Evolutionary conservation across 2,888 invertebrate species (phyloP).

Genomic region (Acrocyrtus sp.): DNA sequence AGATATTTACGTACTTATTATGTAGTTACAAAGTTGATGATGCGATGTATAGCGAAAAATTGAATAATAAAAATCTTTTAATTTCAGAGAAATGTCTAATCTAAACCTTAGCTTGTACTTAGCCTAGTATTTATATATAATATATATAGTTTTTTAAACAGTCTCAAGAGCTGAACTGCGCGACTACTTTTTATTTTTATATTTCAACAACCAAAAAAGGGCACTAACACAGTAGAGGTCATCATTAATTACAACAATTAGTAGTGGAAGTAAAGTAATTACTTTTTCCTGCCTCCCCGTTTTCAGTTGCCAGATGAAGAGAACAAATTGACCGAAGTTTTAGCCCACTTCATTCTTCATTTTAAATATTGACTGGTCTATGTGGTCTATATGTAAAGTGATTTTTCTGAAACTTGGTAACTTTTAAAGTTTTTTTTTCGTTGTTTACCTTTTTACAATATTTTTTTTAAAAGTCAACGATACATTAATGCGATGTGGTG

Average conservation of each 20-base stretch:
- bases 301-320: too few species aligned
- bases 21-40: constrained; percentile 4
- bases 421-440: constrained; percentile 32
- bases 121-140: constrained; percentile 17
- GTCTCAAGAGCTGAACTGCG: constrained; percentile 57
- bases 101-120: constrained; percentile 21
- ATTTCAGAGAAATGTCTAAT: constrained; percentile 47
- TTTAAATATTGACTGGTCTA: not conserved
- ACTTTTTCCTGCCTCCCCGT: not conserved
- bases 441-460: constrained; percentile 19
- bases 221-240: constrained; percentile 49
- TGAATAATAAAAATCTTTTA: constrained; percentile 47
- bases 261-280: constrained; percentile 4
- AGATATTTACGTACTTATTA: constrained; percentile 1
- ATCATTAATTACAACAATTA: constrained; percentile 11
- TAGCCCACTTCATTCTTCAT: not conserved
- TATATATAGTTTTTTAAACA: constrained; percentile 48
- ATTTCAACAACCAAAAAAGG: constrained; percentile 55
- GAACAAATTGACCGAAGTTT: not conserved
- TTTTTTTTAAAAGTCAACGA: constrained; percentile 4
- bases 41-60: constrained; percentile 57
- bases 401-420: constrained; percentile 40
- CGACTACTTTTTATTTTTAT: constrained; percentile 51
- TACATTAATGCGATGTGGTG: constrained; percentile 2
- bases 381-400: constrained; percentile 18